Evolutionary conservation across 2,113 vertebrate species (phyloP).

Genomic region (Irena cyanogastra): DNA sequence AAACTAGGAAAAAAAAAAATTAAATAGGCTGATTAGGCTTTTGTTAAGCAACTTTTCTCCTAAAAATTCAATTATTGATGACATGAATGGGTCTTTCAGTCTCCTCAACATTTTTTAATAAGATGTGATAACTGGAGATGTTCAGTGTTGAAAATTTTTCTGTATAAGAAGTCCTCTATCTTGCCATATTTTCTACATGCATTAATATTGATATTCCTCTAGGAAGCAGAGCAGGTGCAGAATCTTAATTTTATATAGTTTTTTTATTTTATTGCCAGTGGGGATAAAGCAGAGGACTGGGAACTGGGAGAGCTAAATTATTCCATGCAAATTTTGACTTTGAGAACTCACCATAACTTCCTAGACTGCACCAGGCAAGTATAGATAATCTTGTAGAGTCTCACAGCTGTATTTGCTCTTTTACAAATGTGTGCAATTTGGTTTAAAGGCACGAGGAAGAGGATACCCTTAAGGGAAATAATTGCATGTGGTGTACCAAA

Average conservation of each 20-base stretch:
- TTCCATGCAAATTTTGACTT: background rate
- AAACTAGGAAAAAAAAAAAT: background rate
- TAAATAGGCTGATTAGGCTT: background rate
- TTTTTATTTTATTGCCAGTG: constrained; percentile 37
- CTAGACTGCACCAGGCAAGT: background rate
- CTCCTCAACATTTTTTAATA: constrained; percentile 1
- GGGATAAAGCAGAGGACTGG: background rate
- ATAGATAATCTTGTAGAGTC: background rate
- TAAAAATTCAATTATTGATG: background rate
- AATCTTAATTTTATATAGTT: constrained; percentile 22
- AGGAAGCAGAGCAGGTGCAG: constrained; percentile 47
- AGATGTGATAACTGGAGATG: constrained; percentile 18
- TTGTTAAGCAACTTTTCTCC: constrained; percentile 19
- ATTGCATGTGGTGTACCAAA: background rate
- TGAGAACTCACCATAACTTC: constrained; percentile 12
- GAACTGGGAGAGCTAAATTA: background rate
- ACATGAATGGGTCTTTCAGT: constrained; percentile 39
- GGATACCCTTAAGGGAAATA: background rate
- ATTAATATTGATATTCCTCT: constrained; percentile 4
- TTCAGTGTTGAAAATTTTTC: constrained; percentile 13
- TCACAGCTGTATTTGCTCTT: background rate
- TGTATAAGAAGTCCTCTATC: constrained; percentile 8
- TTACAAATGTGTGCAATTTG: background rate
- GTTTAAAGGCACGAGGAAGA: background rate
- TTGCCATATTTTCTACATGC: background rate